Conservation (phyloP, 1,140 invertebrate species). For the Sycophaga agraensis region DNA sequence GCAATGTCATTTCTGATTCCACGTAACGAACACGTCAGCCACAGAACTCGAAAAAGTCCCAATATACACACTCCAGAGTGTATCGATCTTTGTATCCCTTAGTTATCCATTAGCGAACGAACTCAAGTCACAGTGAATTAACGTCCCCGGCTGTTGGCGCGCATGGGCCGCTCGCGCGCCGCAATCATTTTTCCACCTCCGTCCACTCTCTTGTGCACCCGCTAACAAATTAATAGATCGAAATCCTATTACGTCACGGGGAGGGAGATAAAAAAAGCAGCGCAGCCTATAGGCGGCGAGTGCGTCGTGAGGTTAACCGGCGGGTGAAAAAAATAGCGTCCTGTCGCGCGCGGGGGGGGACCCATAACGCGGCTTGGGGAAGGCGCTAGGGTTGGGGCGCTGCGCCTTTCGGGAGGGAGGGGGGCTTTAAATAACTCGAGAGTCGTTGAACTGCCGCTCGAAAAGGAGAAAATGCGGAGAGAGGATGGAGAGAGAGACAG, state of each 20-base stretch:
- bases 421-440: slow-evolving; percentile 41
- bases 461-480: slow-evolving; percentile 34
- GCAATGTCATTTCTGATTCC: too few relatives aligned
- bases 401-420: slow-evolving; percentile 27
- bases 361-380: not conserved
- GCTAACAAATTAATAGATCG: slow-evolving; percentile 5
- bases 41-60: too few relatives aligned
- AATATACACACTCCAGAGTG: too few relatives aligned
- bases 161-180: too few relatives aligned
- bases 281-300: not conserved
- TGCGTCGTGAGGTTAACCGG: slow-evolving; percentile 27
- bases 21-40: too few relatives aligned
- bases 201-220: too few relatives aligned
- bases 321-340: slow-evolving; percentile 25
- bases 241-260: not conserved
- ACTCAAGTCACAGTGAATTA: too few relatives aligned
- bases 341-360: too few relatives aligned
- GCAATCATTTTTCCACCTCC: too few relatives aligned
- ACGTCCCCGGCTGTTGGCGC: too few relatives aligned
- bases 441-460: slow-evolving; percentile 40
- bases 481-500: not conserved
- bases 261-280: not conserved
- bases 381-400: slow-evolving; percentile 23
- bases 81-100: too few relatives aligned
- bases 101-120: too few relatives aligned